Evolutionary conservation across 1,140 invertebrate genomes (phyloP).

Genomic region (Diorhabda carinulata): DNA sequence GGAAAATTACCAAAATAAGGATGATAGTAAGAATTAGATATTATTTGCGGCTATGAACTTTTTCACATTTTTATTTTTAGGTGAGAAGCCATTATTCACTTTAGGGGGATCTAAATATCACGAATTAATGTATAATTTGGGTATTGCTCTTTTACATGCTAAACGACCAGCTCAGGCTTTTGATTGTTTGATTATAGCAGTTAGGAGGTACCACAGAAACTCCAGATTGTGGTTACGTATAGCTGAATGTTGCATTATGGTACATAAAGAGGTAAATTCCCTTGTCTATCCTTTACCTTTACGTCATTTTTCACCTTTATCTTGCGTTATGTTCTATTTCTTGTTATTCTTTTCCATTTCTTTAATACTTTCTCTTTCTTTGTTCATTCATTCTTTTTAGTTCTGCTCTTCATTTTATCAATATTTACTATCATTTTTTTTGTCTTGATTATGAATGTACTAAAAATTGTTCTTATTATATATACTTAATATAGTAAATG

Average conservation of each 20-base stretch:
- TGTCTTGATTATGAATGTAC: no score
- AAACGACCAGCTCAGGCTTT: constrained; percentile 80
- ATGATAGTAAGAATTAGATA: constrained; percentile 23
- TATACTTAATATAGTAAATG: no score
- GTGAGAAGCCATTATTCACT: constrained; percentile 53
- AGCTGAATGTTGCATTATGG: constrained; percentile 85
- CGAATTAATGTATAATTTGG: constrained; percentile 88
- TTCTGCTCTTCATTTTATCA: no score
- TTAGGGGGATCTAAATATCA: constrained; percentile 62
- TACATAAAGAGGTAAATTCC: constrained; percentile 60
- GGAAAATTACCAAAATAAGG: constrained; percentile 37
- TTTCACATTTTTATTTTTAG: constrained; percentile 19
- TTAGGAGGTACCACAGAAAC: constrained; percentile 82
- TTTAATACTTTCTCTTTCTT: no score
- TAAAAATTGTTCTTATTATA: no score
- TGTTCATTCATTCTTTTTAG: no score
- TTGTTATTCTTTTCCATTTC: no score
- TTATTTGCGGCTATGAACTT: not conserved
- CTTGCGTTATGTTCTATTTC: no score
- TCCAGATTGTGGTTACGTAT: constrained; percentile 87
- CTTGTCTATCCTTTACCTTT: no score
- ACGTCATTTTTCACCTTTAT: no score
- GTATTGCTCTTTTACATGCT: constrained; percentile 77
- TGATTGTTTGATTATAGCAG: constrained; percentile 84
- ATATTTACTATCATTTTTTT: no score